A percentile compares a stretch with the other conserved stretches of the same genome.
These are phyloP conservation scores for Florisuga fusca DNA, from an alignment of 2,797 vertebrate species.

Conservation along the genomic window DNA sequence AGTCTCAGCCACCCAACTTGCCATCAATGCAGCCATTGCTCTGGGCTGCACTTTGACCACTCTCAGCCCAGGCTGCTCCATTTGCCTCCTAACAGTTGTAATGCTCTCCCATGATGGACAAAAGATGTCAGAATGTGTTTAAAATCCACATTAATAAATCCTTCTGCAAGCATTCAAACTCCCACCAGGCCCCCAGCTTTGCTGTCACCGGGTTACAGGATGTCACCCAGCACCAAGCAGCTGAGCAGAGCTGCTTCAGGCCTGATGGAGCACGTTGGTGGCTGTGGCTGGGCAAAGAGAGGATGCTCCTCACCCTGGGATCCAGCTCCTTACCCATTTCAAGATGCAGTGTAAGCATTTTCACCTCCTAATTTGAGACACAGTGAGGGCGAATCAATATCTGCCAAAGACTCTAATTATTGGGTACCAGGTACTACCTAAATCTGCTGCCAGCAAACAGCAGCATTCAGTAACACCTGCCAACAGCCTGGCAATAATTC, in stretches of 20 bases:
- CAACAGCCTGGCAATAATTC: not conserved
- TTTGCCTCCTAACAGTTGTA: not conserved
- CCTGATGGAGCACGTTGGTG: not conserved
- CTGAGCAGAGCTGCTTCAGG: not conserved
- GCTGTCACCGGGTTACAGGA: not conserved
- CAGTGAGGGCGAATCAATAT: not conserved
- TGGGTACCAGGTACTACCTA: not conserved
- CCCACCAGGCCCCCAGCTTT: accelerated
- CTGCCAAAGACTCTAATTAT: not conserved
- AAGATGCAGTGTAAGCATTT: not conserved
- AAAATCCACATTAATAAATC: not conserved
- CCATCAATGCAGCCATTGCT: not conserved
- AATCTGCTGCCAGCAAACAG: not conserved
- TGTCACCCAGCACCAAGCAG: not conserved
- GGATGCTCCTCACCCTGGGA: not conserved
- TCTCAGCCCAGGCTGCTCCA: not conserved
- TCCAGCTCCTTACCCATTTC: not conserved
- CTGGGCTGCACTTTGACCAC: not conserved
- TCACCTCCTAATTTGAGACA: not conserved
- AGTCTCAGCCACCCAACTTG: not conserved
- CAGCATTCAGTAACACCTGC: not conserved
- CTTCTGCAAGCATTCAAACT: not conserved
- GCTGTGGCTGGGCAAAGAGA: not conserved
- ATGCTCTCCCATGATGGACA: not conserved
- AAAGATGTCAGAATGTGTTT: not conserved